Base-by-base conservation (phyloP, 2,113 vertebrate genomes). In the Pithys albifrons region DNA sequence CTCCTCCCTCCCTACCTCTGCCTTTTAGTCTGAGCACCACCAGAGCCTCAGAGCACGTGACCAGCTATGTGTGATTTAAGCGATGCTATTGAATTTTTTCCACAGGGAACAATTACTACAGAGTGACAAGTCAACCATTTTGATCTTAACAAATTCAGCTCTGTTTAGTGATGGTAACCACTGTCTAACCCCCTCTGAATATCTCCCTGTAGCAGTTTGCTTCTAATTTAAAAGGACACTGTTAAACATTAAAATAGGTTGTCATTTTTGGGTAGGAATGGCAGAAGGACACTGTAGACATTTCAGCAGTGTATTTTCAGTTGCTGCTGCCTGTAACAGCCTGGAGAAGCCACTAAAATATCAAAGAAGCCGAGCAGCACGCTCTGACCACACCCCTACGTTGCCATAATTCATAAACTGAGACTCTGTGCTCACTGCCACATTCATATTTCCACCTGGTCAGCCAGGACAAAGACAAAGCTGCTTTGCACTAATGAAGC, bases 71-170 rank as follows among this genome's bases (percentile, higher is more conserved):
- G 91, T 61, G 88, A 89, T 94, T 90, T 86, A 85, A 94, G 89
- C 27, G 57, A 61, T 64, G 77, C 79, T 91, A 93, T 78, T 87
- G 80, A 92, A 89, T 91, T 87, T 85, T 82, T 70, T 91, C 81
- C 90, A 91, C 10, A 3, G 87, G 77, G 91, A 92, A 78, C 86
- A 95, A 93, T 93, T 95, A 95, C 73, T 93, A 29, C 7, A 80
- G 81, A 78, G 70, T 88, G 86, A 85, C 85, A 95, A 95, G 88
- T 90, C 95, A 95, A 93, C 89, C 94, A 95, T 92, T 94, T 95
- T 86, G 94, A 92, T 96, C 37, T 64, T 69, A 92, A 89, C 82
- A 80, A 61, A 67, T 76, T 51, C 54, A 89, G 91, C 88, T 89
- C 72, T 92, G 70, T 82, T 96, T 92, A 70, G 73, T 59, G 57